Evolutionary conservation across 2,888 invertebrate genomes (phyloP).

Genomic region (Epinotia demarniana): DNA sequence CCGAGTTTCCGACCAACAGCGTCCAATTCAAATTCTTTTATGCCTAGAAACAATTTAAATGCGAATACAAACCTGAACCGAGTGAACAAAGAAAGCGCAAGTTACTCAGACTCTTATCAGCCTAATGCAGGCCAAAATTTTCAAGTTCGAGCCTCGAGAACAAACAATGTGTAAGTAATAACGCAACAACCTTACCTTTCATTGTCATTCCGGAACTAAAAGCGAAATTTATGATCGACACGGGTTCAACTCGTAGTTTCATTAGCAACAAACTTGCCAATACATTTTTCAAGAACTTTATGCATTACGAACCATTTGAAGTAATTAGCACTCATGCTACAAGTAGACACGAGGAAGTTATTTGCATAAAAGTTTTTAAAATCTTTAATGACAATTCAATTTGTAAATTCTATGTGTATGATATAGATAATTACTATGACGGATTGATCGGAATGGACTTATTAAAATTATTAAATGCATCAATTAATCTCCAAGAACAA

Average conservation of each 20-base stretch:
- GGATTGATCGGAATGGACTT: too few species aligned
- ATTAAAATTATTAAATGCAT: too few species aligned
- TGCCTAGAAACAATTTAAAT: too few species aligned
- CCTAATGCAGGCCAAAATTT: constrained; percentile 5
- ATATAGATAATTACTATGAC: constrained; percentile 4
- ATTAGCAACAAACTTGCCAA: too few species aligned
- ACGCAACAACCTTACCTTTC: constrained; percentile 6
- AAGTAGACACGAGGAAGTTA: constrained; percentile 1
- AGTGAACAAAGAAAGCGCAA: not conserved
- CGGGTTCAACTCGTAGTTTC: too few species aligned
- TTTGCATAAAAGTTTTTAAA: not conserved
- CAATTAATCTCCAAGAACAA: too few species aligned
- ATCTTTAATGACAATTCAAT: not conserved
- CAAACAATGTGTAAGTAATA: constrained; percentile 2
- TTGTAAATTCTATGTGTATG: constrained; percentile 4
- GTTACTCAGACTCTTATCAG: not conserved
- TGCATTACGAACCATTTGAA: not conserved
- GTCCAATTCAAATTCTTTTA: too few species aligned
- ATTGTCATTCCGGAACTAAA: too few species aligned
- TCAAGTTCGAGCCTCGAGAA: constrained; percentile 15
- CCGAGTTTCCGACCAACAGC: too few species aligned
- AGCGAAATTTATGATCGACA: too few species aligned
- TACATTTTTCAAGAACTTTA: not conserved
- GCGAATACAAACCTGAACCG: too few species aligned
- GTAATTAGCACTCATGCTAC: not conserved